phyloP scores from a whole-genome alignment of 2,797 vertebrate species.

The Australoheros facetus region DNA sequence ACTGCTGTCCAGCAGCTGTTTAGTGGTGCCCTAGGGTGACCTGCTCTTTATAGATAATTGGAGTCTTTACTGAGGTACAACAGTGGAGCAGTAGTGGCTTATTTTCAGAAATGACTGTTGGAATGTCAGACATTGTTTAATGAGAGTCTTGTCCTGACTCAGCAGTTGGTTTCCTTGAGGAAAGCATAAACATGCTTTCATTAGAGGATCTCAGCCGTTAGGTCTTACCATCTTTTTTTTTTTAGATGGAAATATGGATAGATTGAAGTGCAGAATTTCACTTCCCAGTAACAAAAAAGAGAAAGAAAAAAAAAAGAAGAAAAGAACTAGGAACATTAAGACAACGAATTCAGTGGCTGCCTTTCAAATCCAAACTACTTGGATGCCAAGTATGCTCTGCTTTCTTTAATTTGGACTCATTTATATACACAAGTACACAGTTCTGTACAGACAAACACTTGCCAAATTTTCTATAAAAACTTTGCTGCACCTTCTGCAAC shows the following conservation, averaged over 20 bases:
- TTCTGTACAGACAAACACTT: not conserved
- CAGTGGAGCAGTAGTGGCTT: constrained; percentile 50
- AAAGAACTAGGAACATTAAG: constrained; percentile 7
- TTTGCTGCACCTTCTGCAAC: not conserved
- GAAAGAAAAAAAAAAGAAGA: no score
- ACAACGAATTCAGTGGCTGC: constrained; percentile 19
- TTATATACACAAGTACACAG: not conserved
- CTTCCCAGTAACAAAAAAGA: constrained; percentile 29
- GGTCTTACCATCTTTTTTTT: constrained; percentile 53
- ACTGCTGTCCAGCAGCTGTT: constrained; percentile 4
- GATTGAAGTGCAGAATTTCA: constrained; percentile 66
- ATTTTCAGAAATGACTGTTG: constrained; percentile 67
- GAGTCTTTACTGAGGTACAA: constrained; percentile 47
- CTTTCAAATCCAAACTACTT: constrained; percentile 33
- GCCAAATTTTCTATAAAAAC: not conserved
- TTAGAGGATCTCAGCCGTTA: constrained; percentile 56
- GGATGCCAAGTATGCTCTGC: constrained; percentile 3
- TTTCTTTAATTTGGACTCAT: constrained; percentile 11
- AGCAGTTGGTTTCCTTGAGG: constrained; percentile 48
- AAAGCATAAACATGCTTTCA: constrained; percentile 71
- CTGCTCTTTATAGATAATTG: constrained; percentile 59
- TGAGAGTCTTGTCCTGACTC: constrained; percentile 57
- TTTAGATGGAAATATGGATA: no score
- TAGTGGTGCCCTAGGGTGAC: constrained; percentile 19
- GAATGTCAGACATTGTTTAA: constrained; percentile 73